These are phyloP conservation scores for Coregonus ussuriensis DNA, from an alignment of 2,797 vertebrate genomes.

Conservation along the genomic window DNA sequence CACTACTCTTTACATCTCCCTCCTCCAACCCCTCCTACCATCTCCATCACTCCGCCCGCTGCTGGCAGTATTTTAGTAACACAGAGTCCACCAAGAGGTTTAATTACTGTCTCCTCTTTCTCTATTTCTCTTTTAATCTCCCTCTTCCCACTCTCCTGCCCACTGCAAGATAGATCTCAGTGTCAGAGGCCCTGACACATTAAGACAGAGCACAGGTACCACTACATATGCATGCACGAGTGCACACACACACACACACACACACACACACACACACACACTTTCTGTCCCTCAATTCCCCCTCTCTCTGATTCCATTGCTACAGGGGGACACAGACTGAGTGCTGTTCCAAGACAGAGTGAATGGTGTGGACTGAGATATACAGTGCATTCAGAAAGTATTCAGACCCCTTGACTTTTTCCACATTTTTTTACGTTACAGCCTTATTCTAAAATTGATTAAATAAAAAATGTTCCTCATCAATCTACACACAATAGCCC, in stretches of 20 bases:
- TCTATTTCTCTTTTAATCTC: slow-evolving; percentile 43
- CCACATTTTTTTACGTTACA: too few species aligned
- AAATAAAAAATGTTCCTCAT: too few species aligned
- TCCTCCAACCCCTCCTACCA: slow-evolving; percentile 12
- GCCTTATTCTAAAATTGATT: too few species aligned
- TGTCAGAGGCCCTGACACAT: slow-evolving; percentile 93
- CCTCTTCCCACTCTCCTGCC: slow-evolving; percentile 60
- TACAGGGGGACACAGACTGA: slow-evolving; percentile 32
- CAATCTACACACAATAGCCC: too few species aligned
- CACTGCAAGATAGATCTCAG: slow-evolving; percentile 89
- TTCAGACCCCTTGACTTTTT: too few species aligned
- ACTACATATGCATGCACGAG: slow-evolving; percentile 62
- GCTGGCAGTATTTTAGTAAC: slow-evolving; percentile 62
- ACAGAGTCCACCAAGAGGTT: slow-evolving; percentile 79
- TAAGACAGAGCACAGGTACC: slow-evolving; percentile 90
- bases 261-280: too few species aligned
- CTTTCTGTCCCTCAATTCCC: background rate
- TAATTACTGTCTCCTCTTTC: slow-evolving; percentile 86
- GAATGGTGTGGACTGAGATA: slow-evolving; percentile 44
- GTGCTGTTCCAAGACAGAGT: slow-evolving; percentile 25
- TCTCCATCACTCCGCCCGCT: slow-evolving; percentile 20
- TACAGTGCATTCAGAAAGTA: background rate
- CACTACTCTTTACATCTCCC: slow-evolving; percentile 29
- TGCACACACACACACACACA: too few species aligned
- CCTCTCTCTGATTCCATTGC: slow-evolving; percentile 29